Conservation (phyloP, 2,113 vertebrate species). For the Prolemur simus region DNA sequence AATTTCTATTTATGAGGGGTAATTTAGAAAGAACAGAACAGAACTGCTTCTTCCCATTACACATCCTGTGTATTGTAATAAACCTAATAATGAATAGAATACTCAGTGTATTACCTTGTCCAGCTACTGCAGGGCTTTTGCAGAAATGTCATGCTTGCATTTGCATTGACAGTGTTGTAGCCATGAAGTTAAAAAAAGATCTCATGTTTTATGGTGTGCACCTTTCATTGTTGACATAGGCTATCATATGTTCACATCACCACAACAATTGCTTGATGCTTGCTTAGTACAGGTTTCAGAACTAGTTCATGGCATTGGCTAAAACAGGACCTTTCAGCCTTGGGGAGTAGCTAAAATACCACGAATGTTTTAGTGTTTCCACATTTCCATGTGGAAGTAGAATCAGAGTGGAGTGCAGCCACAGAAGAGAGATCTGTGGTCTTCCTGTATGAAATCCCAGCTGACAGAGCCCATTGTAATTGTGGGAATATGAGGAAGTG, state of each 20-base stretch:
- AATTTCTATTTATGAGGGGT: slow-evolving; percentile 24
- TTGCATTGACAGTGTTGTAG: background rate
- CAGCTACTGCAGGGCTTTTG: background rate
- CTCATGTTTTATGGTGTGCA: background rate
- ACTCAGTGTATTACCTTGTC: background rate
- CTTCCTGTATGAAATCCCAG: background rate
- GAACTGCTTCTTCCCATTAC: background rate
- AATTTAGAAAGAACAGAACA: slow-evolving; percentile 45
- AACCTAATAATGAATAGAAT: background rate
- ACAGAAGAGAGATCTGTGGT: background rate
- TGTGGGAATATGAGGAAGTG: background rate
- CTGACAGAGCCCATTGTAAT: background rate
- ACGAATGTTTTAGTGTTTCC: background rate
- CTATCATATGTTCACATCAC: background rate
- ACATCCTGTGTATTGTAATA: background rate
- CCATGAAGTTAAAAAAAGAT: background rate
- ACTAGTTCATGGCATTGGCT: background rate
- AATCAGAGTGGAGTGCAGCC: background rate
- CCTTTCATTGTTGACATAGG: slow-evolving; percentile 21
- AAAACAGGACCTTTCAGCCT: background rate
- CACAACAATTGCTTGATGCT: background rate
- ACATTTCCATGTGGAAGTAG: background rate
- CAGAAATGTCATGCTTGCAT: background rate
- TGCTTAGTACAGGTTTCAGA: background rate
- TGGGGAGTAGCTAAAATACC: background rate